Evolutionary conservation across 2,113 vertebrate species (phyloP).

Genomic region (Brachyhypopomus occidentalis): DNA sequence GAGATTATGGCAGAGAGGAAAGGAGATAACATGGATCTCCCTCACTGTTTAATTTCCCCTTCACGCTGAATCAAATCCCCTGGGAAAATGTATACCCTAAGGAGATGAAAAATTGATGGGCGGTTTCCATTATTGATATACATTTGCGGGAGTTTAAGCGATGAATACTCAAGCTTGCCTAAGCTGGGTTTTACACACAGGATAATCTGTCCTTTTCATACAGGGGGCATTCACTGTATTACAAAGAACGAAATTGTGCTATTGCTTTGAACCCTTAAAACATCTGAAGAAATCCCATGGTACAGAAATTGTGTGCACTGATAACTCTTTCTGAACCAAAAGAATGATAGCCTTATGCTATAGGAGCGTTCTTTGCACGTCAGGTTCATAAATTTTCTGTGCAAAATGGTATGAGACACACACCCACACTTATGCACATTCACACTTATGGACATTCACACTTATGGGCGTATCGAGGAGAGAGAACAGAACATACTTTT

Average conservation of each 20-base stretch:
- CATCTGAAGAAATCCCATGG: conserved; percentile 52
- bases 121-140: conserved; percentile 72
- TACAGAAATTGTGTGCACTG: conserved; percentile 47
- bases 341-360: conserved; percentile 59
- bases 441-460: conserved; percentile 59
- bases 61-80: conserved; percentile 63
- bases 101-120: conserved; percentile 65
- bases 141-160: conserved; percentile 64
- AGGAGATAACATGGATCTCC: conserved; percentile 57
- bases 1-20: conserved; percentile 53
- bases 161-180: conserved; percentile 70
- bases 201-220: conserved; percentile 68
- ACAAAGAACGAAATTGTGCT: conserved; percentile 60
- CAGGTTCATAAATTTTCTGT: conserved; percentile 68
- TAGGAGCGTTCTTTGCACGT: conserved; percentile 62
- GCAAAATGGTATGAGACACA: conserved; percentile 45
- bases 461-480: conserved; percentile 55
- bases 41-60: conserved; percentile 59
- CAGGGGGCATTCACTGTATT: conserved; percentile 68
- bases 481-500: conserved; percentile 30
- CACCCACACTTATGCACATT: conserved; percentile 56
- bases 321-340: conserved; percentile 50
- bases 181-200: conserved; percentile 66
- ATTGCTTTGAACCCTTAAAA: conserved; percentile 65
- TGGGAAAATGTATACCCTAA: conserved; percentile 58